Percentiles rank a stretch among this genome's conserved stretches.
phyloP scores from a whole-genome alignment of 2,113 vertebrate genomes.

The Halichoerus grypus region DNA sequence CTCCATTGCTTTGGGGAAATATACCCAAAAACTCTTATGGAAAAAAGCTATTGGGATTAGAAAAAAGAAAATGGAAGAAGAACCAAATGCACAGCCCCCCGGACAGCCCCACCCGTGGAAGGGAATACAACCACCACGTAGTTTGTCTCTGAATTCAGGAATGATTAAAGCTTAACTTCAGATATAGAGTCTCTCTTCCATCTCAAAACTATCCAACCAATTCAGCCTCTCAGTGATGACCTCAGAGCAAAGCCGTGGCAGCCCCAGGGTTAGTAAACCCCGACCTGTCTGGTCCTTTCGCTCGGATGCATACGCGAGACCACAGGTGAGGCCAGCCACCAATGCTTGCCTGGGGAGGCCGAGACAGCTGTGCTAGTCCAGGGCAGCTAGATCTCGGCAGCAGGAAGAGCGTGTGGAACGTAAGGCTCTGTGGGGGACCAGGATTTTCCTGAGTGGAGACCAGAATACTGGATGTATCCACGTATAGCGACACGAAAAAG shows the following conservation, averaged over 20 bases:
- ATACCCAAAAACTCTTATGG: neutral
- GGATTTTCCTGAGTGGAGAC: neutral
- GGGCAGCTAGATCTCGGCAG: neutral
- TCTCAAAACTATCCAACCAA: slow-evolving; percentile 8
- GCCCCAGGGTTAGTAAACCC: neutral
- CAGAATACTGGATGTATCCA: neutral
- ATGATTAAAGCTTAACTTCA: neutral
- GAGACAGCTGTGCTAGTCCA: neutral
- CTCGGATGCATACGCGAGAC: neutral
- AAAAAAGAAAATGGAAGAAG: neutral
- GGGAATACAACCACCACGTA: neutral
- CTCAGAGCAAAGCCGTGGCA: neutral
- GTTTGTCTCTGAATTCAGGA: slow-evolving; percentile 11
- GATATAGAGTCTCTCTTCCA: neutral
- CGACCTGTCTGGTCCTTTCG: neutral
- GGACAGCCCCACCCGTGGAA: neutral
- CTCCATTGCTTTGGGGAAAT: neutral
- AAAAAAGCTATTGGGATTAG: slow-evolving; percentile 2
- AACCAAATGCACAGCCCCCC: neutral
- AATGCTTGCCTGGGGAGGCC: neutral
- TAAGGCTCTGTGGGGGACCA: neutral
- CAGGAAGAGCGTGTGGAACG: neutral
- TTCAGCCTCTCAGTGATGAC: neutral
- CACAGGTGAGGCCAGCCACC: neutral
- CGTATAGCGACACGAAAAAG: neutral